Base-by-base conservation (phyloP, 23 tunicate genomes). In the Ciona savignyi region DNA sequence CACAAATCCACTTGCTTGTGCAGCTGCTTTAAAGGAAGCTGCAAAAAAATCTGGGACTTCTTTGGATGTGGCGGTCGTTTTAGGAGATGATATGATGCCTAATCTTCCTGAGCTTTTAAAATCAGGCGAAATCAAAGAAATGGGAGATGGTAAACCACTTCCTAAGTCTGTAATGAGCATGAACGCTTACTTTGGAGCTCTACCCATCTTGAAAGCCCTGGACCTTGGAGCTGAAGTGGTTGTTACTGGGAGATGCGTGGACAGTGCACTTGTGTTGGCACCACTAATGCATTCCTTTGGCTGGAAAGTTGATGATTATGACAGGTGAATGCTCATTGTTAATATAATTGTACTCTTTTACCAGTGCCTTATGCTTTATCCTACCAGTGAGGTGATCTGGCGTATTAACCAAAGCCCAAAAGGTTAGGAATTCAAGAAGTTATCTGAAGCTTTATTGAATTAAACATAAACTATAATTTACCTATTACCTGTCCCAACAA, bases 161-260 rank as follows among this genome's bases (percentile, higher is more conserved):
- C 93, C 91, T 0, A 60, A 86, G 35, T 61, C 80, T 0, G 76
- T 72, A 30, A 83, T 86, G 83, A 92, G 93, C 73, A 80, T 86
- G 87, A 92, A 86, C 63, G 98, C 98, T 26, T 92, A 92, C 81
- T 81, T 86, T 51, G 98, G 98, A 20, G 93, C 93, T 3, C 67
- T 70, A 22, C 86, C 98, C 28, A 86, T 92, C 27, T 65, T 33
- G 34, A 32, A 70, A 65, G 98, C 98, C 29, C 77, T 92, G 35
- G n/a, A n/a, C n/a, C n/a, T n/a, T n/a, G n/a, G n/a, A n/a, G n/a
- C n/a, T n/a, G n/a, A n/a, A n/a, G n/a, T n/a, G n/a, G n/a, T n/a
- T n/a, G n/a, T n/a, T n/a, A n/a, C n/a, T n/a, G n/a, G n/a, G n/a
- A n/a, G n/a, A n/a, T n/a, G n/a, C n/a, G n/a, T n/a, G n/a, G n/a